These are phyloP conservation scores for Palaemon carinicauda DNA, from an alignment of 1,140 invertebrate species.

Conservation along the genomic window DNA sequence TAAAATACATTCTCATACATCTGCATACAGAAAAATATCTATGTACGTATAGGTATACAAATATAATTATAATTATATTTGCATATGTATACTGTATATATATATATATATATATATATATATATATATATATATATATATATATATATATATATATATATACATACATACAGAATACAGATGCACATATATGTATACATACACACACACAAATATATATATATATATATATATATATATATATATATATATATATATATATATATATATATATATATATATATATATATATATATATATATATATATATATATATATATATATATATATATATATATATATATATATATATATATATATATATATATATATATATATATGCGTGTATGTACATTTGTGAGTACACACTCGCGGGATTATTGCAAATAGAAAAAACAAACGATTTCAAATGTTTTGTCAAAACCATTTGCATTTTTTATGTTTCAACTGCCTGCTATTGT, in stretches of 20 bases:
- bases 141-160: not conserved
- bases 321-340: slow-evolving; percentile 4
- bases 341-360: not conserved
- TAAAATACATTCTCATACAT: not conserved
- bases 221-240: not conserved
- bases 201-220: not conserved
- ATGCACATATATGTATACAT: not conserved
- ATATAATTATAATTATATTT: too few relatives aligned
- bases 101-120: not conserved
- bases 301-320: not conserved
- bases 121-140: not conserved
- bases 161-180: not conserved
- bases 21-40: too few relatives aligned
- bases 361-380: not conserved
- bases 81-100: not conserved
- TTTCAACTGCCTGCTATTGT: too few relatives aligned
- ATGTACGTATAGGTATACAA: too few relatives aligned
- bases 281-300: not conserved
- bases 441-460: too few relatives aligned
- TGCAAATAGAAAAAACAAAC: too few relatives aligned
- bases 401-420: too few relatives aligned
- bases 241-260: not conserved
- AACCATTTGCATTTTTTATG: too few relatives aligned
- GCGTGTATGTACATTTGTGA: not conserved
- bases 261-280: not conserved